Base-by-base conservation (phyloP, 1,140 invertebrate genomes). In the Bombus difficillimus region DNA sequence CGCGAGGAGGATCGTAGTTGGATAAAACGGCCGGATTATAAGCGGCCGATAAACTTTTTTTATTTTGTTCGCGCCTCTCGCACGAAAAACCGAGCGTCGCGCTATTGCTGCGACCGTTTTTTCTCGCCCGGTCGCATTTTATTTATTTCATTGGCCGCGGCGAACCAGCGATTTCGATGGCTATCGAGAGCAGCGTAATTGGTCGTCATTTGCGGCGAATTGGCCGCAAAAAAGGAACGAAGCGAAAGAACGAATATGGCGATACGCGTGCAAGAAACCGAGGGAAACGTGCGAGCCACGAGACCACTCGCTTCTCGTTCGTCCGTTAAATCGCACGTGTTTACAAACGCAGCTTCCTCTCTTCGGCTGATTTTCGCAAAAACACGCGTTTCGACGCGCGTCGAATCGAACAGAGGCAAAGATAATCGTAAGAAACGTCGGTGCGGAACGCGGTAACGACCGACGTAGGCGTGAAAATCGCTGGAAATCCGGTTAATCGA, bases 21-120 rank as follows among this genome's bases (percentile, higher is more conserved):
- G 84, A 82, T 91, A 89, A 92, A 66, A 66, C 92, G 92, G 83
- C 15, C 84, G 92, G 92, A 93, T 92, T 93, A 93, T 90, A 92
- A 91, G 89, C 88, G 88, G 82, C 91, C 92, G 88, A 92, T 92
- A 92, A 92, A 93, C 87, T 89, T 76, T 92, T 92, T 92, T 93
- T 92, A 92, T 93, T 92, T 91, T 91, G 92, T 90, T 91, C 86
- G 88, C 88, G 81, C 83, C 77, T 78, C 53, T 34, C 78, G 59
- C 66, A 76, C 77, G 59, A 81, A 76, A 90, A 87, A 87, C 71
- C 74, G 15, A 75, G 62, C 85, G 81, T 87, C 85, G 71, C 75
- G 53, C 86, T 81, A 82, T 85, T 85, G 57, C 64, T 34, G 34
- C 53, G 39, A 62, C 32, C 84, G 69, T 71, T 43, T 71, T 89